Percentiles rank a stretch among this genome's conserved stretches.
phyloP scores from a whole-genome alignment of 64 coral and sea anemone species.

The Pocillopora verrucosa region DNA sequence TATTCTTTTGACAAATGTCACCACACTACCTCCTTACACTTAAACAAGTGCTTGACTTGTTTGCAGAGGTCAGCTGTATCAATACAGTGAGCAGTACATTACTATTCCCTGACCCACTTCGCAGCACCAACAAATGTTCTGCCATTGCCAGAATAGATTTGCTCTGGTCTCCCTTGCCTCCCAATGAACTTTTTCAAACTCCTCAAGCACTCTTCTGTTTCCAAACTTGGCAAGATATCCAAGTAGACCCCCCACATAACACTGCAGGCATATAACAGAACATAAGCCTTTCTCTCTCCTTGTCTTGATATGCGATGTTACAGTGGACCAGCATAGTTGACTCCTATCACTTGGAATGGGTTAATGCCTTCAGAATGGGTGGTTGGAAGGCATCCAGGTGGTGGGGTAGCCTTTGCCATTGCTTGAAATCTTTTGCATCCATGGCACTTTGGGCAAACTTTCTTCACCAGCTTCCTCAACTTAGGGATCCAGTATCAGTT shows the following conservation, averaged over 20 bases:
- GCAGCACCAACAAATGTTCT: constrained; percentile 37
- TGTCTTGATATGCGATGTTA: neutral
- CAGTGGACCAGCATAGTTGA: neutral
- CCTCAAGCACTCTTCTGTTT: constrained; percentile 14
- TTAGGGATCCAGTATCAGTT: constrained; percentile 50
- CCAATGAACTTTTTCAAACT: constrained; percentile 9
- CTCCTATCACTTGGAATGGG: neutral
- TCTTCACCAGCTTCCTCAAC: constrained; percentile 47
- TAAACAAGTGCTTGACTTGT: no score
- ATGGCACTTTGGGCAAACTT: constrained; percentile 47
- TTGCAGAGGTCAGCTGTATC: neutral
- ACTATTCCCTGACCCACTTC: constrained; percentile 24
- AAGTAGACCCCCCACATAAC: constrained; percentile 2
- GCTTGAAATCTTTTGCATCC: constrained; percentile 54
- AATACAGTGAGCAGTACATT: neutral
- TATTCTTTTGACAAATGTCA: neutral
- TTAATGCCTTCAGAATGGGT: neutral
- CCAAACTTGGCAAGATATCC: constrained; percentile 26
- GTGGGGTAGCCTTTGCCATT: constrained; percentile 33
- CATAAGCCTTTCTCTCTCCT: no score
- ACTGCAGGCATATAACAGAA: neutral
- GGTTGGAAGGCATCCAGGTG: constrained; percentile 43
- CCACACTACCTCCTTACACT: neutral
- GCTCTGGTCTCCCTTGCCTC: neutral
- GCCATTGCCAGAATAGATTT: constrained; percentile 34